Evolutionary conservation across 2,888 invertebrate species (phyloP).

Genomic region (Melipona bicolor): DNA sequence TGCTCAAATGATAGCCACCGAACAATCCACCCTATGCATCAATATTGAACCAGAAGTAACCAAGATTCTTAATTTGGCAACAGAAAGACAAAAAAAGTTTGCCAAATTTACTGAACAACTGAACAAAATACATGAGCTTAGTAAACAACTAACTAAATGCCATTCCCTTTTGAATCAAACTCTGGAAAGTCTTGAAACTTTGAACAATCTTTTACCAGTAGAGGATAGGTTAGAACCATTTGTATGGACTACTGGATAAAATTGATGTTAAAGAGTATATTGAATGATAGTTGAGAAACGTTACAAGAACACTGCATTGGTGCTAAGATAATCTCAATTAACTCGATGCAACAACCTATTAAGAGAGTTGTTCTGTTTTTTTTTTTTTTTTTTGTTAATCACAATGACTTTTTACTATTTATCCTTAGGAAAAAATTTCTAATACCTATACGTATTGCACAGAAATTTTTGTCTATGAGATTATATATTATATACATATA

Average conservation of each 20-base stretch:
- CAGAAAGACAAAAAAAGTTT: constrained; percentile 93
- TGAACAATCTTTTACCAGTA: constrained; percentile 93
- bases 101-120: constrained; percentile 94
- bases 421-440: constrained; percentile 15
- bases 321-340: constrained; percentile 40
- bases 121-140: constrained; percentile 92
- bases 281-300: background rate
- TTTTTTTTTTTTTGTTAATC: background rate
- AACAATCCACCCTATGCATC: constrained; percentile 90
- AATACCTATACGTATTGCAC: constrained; percentile 44
- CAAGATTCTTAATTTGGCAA: constrained; percentile 88
- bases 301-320: constrained; percentile 33
- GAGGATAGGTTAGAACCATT: constrained; percentile 95
- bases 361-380: constrained; percentile 10
- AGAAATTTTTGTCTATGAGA: constrained; percentile 33
- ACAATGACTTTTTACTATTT: background rate
- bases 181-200: constrained; percentile 92
- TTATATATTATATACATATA: constrained; percentile 40
- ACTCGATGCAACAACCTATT: constrained; percentile 1
- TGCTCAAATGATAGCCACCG: constrained; percentile 92
- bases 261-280: background rate
- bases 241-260: constrained; percentile 92
- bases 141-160: constrained; percentile 92
- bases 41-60: constrained; percentile 91
- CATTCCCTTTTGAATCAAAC: constrained; percentile 93